Conservation (phyloP, 2,888 invertebrate species). For the Mythimna lalbum region DNA sequence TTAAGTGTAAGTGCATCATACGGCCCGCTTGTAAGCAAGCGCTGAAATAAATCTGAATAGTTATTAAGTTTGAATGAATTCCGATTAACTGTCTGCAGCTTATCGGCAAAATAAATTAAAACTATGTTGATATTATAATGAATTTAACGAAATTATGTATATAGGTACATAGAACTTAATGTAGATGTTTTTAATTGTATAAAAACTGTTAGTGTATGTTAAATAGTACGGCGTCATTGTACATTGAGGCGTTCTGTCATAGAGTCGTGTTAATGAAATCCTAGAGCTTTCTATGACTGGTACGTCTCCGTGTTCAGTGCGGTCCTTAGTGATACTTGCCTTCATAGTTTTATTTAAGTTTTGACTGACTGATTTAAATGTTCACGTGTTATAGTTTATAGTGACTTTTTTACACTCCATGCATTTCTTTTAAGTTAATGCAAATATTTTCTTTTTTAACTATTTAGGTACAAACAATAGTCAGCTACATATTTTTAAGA, state of each 20-base stretch:
- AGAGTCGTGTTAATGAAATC: constrained; percentile 30
- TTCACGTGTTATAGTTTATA: constrained; percentile 77
- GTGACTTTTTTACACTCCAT: constrained; percentile 77
- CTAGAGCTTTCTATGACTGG: constrained; percentile 35
- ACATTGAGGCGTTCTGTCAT: constrained; percentile 57
- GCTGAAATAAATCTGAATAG: constrained; percentile 72
- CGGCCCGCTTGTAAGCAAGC: constrained; percentile 47
- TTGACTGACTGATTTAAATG: constrained; percentile 88
- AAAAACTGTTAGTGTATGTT: constrained; percentile 63
- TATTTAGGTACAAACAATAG: constrained; percentile 79
- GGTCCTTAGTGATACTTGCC: constrained; percentile 84
- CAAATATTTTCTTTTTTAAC: constrained; percentile 70
- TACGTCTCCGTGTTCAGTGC: constrained; percentile 59
- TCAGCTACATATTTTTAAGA: constrained; percentile 73
- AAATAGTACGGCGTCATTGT: constrained; percentile 53
- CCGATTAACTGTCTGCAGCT: constrained; percentile 49
- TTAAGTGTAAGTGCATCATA: constrained; percentile 43
- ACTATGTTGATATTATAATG: constrained; percentile 81
- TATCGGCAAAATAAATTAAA: constrained; percentile 67
- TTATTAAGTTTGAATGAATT: constrained; percentile 67
- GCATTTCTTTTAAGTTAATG: constrained; percentile 81
- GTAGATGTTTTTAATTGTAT: constrained; percentile 68
- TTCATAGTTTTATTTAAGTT: constrained; percentile 81
- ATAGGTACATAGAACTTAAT: constrained; percentile 74
- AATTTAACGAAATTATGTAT: constrained; percentile 81